phyloP scores from a whole-genome alignment of 2,888 invertebrate species.

The Poecilobothrus nobilitatus region DNA sequence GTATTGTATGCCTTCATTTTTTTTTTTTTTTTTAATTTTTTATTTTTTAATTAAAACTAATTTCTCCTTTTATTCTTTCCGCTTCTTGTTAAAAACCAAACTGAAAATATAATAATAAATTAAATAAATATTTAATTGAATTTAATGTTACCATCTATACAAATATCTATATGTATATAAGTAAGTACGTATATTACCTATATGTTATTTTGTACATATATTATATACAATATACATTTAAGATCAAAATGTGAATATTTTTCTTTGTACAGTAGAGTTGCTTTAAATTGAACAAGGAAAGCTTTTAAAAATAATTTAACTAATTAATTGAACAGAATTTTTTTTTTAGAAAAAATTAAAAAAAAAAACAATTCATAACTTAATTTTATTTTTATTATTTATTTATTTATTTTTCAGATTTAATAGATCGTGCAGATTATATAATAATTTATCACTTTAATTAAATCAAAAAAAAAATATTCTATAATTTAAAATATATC shows the following conservation, averaged over 20 bases:
- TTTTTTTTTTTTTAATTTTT: neutral
- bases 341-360: no score
- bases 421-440: no score
- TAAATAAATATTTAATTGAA: conserved; percentile 6
- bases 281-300: no score
- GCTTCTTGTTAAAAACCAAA: conserved; percentile 4
- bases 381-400: no score
- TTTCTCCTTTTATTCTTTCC: conserved; percentile 1
- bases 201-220: no score
- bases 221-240: neutral
- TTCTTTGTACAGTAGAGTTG: no score
- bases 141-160: neutral
- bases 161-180: neutral
- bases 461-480: no score
- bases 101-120: conserved; percentile 2
- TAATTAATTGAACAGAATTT: no score
- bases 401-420: no score
- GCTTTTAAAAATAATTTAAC: neutral
- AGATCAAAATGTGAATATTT: neutral
- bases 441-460: no score
- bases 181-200: neutral
- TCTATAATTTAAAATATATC: no score
- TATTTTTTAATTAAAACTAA: neutral
- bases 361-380: no score
- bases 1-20: neutral